phyloP scores from a whole-genome alignment of 2,888 invertebrate genomes.

The Anoplius nigerrimus region DNA sequence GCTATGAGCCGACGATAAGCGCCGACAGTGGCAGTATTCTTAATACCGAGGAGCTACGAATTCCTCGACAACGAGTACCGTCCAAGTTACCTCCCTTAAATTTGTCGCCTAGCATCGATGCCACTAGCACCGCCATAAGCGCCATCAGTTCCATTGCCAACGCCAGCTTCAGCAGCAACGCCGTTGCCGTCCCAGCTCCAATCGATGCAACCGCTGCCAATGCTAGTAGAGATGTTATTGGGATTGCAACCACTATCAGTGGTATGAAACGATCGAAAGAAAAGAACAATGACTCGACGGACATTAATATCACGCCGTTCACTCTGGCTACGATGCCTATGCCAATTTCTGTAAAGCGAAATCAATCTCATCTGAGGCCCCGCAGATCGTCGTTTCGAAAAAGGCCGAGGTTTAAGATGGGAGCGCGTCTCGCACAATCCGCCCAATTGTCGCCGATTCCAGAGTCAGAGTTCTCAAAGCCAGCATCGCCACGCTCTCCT shows the following conservation, averaged over 20 bases:
- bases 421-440: constrained; percentile 69
- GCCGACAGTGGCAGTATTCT: neutral
- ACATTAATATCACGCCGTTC: no score
- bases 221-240: no score
- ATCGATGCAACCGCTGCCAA: no score
- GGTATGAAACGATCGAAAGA: no score
- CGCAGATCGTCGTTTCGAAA: constrained; percentile 64
- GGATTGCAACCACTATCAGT: no score
- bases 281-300: no score
- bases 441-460: constrained; percentile 81
- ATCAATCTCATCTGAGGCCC: constrained; percentile 66
- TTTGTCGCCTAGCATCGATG: no score
- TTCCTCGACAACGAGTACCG: constrained; percentile 36
- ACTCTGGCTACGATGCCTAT: no score
- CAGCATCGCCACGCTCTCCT: constrained; percentile 79
- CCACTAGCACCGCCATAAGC: no score
- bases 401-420: constrained; percentile 67
- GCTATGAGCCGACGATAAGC: neutral
- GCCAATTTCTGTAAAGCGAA: constrained; percentile 54
- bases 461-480: constrained; percentile 84
- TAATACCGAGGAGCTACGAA: neutral
- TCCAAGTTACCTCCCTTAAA: constrained; percentile 61
- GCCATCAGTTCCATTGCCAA: constrained; percentile 7
- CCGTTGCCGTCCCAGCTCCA: neutral
- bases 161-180: constrained; percentile 8